Conservation (phyloP, 2,113 vertebrate genomes). For the Ornithorhynchus anatinus region DNA sequence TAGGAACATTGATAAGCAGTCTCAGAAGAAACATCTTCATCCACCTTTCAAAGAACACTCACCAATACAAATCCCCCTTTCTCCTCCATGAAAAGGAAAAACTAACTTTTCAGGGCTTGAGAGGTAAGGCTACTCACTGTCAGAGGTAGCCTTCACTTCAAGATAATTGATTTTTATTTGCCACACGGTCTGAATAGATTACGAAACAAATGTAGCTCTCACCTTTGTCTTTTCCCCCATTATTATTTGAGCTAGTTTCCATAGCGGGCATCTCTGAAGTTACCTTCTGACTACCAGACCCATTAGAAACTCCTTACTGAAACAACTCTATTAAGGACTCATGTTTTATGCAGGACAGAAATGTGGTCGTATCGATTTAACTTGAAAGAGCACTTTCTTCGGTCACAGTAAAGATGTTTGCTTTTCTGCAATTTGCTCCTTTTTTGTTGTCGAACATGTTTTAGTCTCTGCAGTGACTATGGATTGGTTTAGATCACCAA, state of each 20-base stretch:
- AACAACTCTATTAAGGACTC: slow-evolving; percentile 43
- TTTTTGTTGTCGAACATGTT: neutral
- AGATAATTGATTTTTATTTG: slow-evolving; percentile 20
- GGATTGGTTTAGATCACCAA: slow-evolving; percentile 1
- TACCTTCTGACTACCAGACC: slow-evolving; percentile 3
- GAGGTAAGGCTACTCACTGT: no score
- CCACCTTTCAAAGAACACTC: no score
- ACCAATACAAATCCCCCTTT: no score
- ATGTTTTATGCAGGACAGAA: slow-evolving; percentile 55
- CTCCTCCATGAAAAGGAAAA: no score
- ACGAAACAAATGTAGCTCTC: neutral
- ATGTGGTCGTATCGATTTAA: slow-evolving; percentile 39
- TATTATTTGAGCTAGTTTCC: neutral
- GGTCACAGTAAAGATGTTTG: slow-evolving; percentile 1
- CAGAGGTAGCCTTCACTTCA: neutral
- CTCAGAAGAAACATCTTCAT: no score
- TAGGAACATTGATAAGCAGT: no score
- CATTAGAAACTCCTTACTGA: slow-evolving; percentile 22
- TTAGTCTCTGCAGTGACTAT: neutral
- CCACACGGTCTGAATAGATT: neutral
- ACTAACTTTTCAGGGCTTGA: no score
- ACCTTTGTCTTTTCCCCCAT: neutral
- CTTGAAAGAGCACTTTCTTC: slow-evolving; percentile 11
- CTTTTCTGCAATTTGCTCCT: slow-evolving; percentile 6
- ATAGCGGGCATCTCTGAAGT: neutral